Evolutionary conservation across 2,888 invertebrate genomes (phyloP).

Genomic region (Cataglyphis albicans): DNA sequence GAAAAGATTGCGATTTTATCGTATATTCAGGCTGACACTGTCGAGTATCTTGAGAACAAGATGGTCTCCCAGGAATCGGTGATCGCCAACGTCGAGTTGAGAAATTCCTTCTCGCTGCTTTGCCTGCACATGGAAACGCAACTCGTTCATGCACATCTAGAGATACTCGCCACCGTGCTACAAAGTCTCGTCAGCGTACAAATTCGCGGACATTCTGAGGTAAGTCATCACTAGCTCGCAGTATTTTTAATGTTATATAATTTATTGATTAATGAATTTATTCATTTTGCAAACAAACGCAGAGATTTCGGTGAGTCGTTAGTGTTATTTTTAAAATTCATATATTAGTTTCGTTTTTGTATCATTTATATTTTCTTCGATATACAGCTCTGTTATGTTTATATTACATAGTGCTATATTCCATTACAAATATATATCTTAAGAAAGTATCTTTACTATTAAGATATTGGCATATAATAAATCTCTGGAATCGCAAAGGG

Average conservation of each 20-base stretch:
- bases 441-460: neutral
- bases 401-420: neutral
- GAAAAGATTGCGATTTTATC: constrained; percentile 32
- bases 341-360: neutral
- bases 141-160: constrained; percentile 88
- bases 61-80: constrained; percentile 89
- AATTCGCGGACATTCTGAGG: constrained; percentile 88
- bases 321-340: neutral
- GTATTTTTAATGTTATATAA: neutral
- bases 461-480: constrained; percentile 18
- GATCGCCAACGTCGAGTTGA: constrained; percentile 88
- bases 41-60: constrained; percentile 88
- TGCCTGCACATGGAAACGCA: constrained; percentile 89
- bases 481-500: constrained; percentile 10
- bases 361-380: neutral
- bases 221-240: constrained; percentile 73
- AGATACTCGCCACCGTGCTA: constrained; percentile 88
- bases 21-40: constrained; percentile 87
- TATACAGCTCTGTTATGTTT: neutral
- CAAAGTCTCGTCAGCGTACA: constrained; percentile 88
- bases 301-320: constrained; percentile 29
- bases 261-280: constrained; percentile 8
- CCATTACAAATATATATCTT: neutral
- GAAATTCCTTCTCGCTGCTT: constrained; percentile 89
- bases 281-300: constrained; percentile 40